phyloP scores from a whole-genome alignment of 53 echinoderm and acorn worm genomes.

The Actinopyga echinites region DNA sequence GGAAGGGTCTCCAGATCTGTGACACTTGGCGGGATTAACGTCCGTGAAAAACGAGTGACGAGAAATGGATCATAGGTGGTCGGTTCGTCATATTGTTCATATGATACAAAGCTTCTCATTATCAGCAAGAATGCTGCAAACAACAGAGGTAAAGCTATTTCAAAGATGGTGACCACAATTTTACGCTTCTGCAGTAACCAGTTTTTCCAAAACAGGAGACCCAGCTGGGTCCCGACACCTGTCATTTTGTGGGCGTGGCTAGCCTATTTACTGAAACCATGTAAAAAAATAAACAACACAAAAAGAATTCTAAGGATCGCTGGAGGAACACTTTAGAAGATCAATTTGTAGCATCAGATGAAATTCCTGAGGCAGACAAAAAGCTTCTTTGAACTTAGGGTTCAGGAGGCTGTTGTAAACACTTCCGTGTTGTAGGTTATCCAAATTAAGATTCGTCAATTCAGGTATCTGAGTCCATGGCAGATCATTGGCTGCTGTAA shows the following conservation, averaged over 20 bases:
- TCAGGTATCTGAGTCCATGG: too few species aligned
- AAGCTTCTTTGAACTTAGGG: too few species aligned
- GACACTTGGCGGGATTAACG: conserved; percentile 49
- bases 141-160: conserved; percentile 69
- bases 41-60: conserved; percentile 44
- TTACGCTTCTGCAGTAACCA: conserved; percentile 70
- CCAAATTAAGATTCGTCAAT: too few species aligned
- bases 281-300: not conserved
- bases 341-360: too few species aligned
- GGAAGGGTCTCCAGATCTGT: conserved; percentile 6
- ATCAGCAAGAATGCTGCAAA: conserved; percentile 63
- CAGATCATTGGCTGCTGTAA: too few species aligned
- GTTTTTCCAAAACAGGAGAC: conserved; percentile 79
- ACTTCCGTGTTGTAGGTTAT: too few species aligned
- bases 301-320: not conserved
- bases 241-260: conserved; percentile 61
- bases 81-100: conserved; percentile 46
- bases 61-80: conserved; percentile 50
- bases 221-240: conserved; percentile 62
- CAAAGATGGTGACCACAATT: conserved; percentile 62
- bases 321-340: too few species aligned
- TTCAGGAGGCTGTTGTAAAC: too few species aligned
- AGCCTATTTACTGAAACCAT: not conserved
- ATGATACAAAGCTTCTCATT: conserved; percentile 56
- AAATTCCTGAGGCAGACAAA: too few species aligned